Evolutionary conservation across 2,888 invertebrate species (phyloP).

Genomic region (Zhengitettix transpicula): DNA sequence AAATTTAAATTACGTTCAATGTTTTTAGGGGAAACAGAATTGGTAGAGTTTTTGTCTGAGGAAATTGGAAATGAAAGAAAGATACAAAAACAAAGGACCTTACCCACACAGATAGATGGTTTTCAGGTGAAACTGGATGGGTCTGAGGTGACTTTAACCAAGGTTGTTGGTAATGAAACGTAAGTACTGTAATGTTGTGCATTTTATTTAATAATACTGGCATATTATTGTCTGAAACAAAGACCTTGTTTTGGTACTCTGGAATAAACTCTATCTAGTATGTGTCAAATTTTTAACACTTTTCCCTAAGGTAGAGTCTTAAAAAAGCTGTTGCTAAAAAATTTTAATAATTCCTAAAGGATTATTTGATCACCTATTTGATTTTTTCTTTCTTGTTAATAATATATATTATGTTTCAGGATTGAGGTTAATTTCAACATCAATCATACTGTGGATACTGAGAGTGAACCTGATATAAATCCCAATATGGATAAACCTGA

Average conservation of each 20-base stretch:
- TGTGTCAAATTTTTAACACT: too few species aligned
- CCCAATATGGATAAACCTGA: slow-evolving; percentile 50
- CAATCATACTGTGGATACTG: slow-evolving; percentile 86
- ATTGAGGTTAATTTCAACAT: slow-evolving; percentile 75
- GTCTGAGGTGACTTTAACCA: slow-evolving; percentile 71
- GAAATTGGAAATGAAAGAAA: slow-evolving; percentile 87
- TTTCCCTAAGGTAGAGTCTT: too few species aligned
- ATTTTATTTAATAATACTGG: too few species aligned
- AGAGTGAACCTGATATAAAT: slow-evolving; percentile 47
- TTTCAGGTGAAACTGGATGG: slow-evolving; percentile 65
- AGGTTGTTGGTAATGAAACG: slow-evolving; percentile 52
- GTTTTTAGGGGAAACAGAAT: slow-evolving; percentile 58
- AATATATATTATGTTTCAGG: slow-evolving; percentile 26
- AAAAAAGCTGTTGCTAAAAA: too few species aligned
- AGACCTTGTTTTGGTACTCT: too few species aligned
- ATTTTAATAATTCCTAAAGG: too few species aligned
- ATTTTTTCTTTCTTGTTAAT: too few species aligned
- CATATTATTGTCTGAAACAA: too few species aligned
- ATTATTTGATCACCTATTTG: too few species aligned
- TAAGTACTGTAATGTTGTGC: slow-evolving; percentile 27
- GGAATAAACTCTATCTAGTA: too few species aligned
- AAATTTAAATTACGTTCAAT: slow-evolving; percentile 5
- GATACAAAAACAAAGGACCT: slow-evolving; percentile 53
- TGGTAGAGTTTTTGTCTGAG: slow-evolving; percentile 81
- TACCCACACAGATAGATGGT: slow-evolving; percentile 63